Conservation (phyloP, 1,140 invertebrate species). For the Drosophila funebris region DNA sequence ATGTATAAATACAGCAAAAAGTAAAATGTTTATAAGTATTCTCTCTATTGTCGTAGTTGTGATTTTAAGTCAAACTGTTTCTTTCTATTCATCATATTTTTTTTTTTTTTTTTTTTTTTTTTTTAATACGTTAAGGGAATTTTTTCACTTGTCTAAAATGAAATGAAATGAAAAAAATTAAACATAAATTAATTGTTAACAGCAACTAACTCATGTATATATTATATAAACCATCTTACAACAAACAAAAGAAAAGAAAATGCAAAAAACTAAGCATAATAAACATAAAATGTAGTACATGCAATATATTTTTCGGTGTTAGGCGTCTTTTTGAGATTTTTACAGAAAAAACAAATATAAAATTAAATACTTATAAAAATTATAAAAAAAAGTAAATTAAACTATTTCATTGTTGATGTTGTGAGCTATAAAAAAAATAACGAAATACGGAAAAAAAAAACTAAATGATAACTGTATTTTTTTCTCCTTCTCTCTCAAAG, state of each 20-base stretch:
- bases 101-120: neutral
- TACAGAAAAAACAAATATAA: constrained; percentile 65
- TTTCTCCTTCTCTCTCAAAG: constrained; percentile 67
- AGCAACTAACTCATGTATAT: constrained; percentile 75
- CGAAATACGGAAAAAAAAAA: constrained; percentile 19
- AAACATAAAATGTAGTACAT: constrained; percentile 72
- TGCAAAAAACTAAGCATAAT: constrained; percentile 48
- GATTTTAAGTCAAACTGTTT: constrained; percentile 34
- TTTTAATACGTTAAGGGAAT: neutral
- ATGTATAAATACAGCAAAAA: neutral
- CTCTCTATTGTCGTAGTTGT: constrained; percentile 49
- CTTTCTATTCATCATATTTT: constrained; percentile 20
- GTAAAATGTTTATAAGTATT: constrained; percentile 32
- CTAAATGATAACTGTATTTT: constrained; percentile 61
- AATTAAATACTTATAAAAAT: constrained; percentile 28
- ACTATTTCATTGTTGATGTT: constrained; percentile 84
- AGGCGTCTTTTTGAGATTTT: constrained; percentile 84
- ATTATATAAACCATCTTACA: constrained; percentile 37
- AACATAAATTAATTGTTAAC: constrained; percentile 64
- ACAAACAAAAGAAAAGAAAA: neutral
- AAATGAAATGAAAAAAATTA: too few relatives aligned
- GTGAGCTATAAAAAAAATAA: constrained; percentile 67
- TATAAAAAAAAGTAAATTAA: constrained; percentile 41
- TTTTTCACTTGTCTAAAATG: constrained; percentile 50
- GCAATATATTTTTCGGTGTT: constrained; percentile 84